Evolutionary conservation across 92 coral and sea anemone species (phyloP), one percentile per base, ranked within the genome.

Genomic region (Anthopleura xanthogrammica): DNA sequence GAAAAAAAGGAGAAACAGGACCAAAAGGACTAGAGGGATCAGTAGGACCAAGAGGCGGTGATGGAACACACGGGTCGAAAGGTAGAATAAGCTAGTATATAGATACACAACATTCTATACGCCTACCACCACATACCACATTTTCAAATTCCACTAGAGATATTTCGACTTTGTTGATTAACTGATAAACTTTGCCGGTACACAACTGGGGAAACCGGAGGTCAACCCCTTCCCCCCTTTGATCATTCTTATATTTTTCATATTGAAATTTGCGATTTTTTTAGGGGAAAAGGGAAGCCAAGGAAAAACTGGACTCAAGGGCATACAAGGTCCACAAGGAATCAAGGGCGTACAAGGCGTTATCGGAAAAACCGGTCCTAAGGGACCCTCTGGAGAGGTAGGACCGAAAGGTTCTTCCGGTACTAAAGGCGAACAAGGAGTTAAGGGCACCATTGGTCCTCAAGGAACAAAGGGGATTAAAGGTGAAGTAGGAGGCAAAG

Each of bases 21-120:
- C 80, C 65, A 20, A 54, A 29, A 77, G 80, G 80, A 12, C 41
- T 29, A 52, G 64, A 77, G 42, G 80, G 80, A 50, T n/a, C 80
- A 16, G 50, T 5, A 52, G 80, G 80, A 55, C 66, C 58, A 22
- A 55, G 50, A 77, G 80, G 80, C 11, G 80, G 13, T 4, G 64
- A 29, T 17, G 80, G 80, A 77, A 24, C 4, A 4, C 41, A 68
- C 74, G 74, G 74, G 3, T n/a, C 74, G 0, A 68, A 68, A 68
- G 74, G 74, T 68, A 68, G 2, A 12, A 12, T 23, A 68, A 68
- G 50, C 11, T 54, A 11, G 8, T 50, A 50, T 8, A 54, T 46
- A 46, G 9, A 46, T 46, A 46, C 50, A 46, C 50, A 46, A 46
- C 0, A 5, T 46, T 46, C 9, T 9, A 46, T 9, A 46, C 36